Base-by-base conservation (phyloP, 1,140 invertebrate genomes). In the Meteorus sp. region DNA sequence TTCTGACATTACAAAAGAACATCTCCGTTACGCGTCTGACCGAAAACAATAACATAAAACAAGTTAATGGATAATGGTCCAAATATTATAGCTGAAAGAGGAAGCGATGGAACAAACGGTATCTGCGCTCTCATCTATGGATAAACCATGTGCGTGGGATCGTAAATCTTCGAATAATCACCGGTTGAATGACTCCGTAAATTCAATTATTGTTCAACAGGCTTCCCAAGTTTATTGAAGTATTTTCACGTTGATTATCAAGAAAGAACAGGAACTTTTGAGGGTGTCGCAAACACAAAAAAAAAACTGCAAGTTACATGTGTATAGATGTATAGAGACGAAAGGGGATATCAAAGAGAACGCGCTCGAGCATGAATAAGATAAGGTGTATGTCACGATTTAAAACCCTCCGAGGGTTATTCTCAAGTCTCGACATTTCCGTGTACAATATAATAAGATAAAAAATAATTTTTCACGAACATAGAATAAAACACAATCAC, bases 181-280 rank as follows among this genome's bases (percentile, higher is more conserved):
- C 3, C 35, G n/a, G n/a, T n/a, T n/a, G 1, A 31, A 15, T 5
- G 2, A 20, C 43, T 54, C 41, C 50, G 52, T 54, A 50, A 56
- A 60, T 60, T 55, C 52, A 55, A 56, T 50, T 51, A 58, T 58
- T 44, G 47, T 29, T 44, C 56, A 48, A 58, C 51, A 37, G 55
- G 31, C 45, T 48, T 29, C 25, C 27, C 45, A 56, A 29, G 22
- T 43, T 22, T 41, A 52, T 44, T 27, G 43, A 41, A 41, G 29
- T 22, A 52, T 54, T 31, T 35, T 37, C 13, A 5, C 48, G 19
- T 6, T n/a, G 44, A 25, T 1, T 35, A 43, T 15, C 13, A 31
- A 43, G 33, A 17, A 31, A 13, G 19, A 17, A 54, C 23, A 22
- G 3, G 43, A 41, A 54, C n/a, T n/a, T n/a, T n/a, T n/a, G n/a